Base-by-base conservation (phyloP, 2,888 invertebrate genomes). In the Cistogaster globosa region DNA sequence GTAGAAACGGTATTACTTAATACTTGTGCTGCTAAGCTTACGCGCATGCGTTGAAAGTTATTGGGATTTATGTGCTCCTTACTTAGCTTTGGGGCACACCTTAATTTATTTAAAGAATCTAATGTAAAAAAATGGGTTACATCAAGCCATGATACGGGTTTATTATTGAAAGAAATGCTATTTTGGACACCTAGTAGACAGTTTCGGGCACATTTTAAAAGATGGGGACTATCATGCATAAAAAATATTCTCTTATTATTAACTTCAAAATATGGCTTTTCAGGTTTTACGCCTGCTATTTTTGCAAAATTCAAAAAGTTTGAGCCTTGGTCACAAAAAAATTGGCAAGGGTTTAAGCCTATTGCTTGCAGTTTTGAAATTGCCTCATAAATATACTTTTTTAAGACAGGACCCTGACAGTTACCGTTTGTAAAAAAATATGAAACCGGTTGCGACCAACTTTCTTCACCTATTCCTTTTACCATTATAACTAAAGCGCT, bases 11-110 rank as follows among this genome's bases (percentile, higher is more conserved):
- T 67, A 3, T 68, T 58, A 12, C 81, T 58, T 4, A 68, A 36
- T 3, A 74, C 45, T 42, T 81, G 81, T 6, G 57, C 14, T 6
- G 69, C 68, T 58, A 74, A 48, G 36, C n/a, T 58, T 32, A 81
- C 71, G 20, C 58, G 53, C 65, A 80, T 75, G n/a, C 57, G 68
- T 53, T 81, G 68, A 57, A 75, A 81, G 22, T 62, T 75, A 20
- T 67, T 62, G 0, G 75, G 62, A 12, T 67, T 38, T 20, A 81
- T 81, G 32, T 81, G 69, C 5, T 60, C 62, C 22, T 32, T 55
- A 14, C 32, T 60, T 42, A 81, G 68, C 36, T 82, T 76, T 18
- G 68, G 75, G 14, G 48, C 62, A 42, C 75, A 81, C 68, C 67
- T 42, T 42, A 80, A 16, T 16, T 5, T 18, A 18, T 55, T 65